Evolutionary conservation across 2,888 invertebrate genomes (phyloP), one percentile per base, ranked within the genome.

Genomic region (Dolichomitus sp.): DNA sequence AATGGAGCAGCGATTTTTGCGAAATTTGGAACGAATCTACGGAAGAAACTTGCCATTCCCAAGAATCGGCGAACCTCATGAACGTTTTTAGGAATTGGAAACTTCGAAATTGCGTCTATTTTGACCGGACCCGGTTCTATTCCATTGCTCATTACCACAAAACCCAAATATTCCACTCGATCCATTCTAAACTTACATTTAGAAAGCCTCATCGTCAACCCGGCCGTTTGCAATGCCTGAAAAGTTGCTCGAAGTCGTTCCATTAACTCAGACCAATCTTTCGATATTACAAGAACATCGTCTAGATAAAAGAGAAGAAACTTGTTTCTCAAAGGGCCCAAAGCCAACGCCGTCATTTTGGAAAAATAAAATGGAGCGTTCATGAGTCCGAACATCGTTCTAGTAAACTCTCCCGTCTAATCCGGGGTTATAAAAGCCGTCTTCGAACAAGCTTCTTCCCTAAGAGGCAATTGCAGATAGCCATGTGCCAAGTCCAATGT

Each of bases 351-450:
- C n/a, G n/a, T n/a, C n/a, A n/a, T n/a, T n/a, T n/a, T n/a, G n/a
- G n/a, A n/a, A n/a, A 90, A 92, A 30, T 87, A 89, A 14, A 85
- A 84, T 0, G 89, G 88, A 0, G 90, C 89, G 63, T 91, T 90
- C n/a, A 84, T 76, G 1, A 90, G 74, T 0, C 90, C 91, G 37
- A 90, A 92, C 11, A 88, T 87, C 82, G 88, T 87, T 0, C 84
- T 17, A 0, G 86, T 80, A 50, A 88, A 91, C 78, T 91, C 89
- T 23, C 85, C 90, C 0, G 88, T 84, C 1, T 77, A 78, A 11
- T 87, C 83, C 0, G 87, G 87, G 3, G 87, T 89, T 1, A 89
- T n/a, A n/a, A n/a, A n/a, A n/a, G n/a, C n/a, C n/a, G n/a, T n/a
- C n/a, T n/a, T n/a, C n/a, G n/a, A n/a, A 1, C 75, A 83, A 17